Percentiles rank a stretch among this genome's conserved stretches.
Conservation (phyloP, 2,113 vertebrate species). For the Ancistrus triradiatus region DNA sequence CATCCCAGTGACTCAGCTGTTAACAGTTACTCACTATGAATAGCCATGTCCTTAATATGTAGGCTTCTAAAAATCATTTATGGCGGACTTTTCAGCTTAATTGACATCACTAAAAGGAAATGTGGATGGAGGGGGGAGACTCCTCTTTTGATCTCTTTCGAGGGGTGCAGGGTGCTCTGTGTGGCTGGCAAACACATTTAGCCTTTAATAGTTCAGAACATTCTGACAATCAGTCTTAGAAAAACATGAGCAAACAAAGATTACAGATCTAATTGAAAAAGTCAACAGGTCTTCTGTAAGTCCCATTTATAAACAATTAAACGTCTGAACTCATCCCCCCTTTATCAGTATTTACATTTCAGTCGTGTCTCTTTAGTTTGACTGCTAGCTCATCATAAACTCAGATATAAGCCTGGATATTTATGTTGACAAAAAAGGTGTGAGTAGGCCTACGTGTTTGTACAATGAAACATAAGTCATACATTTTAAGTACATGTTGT, state of each 20-base stretch:
- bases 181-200: constrained; percentile 73
- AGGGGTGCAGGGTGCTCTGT: constrained; percentile 49
- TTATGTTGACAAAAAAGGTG: too few relatives aligned
- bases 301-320: constrained; percentile 64
- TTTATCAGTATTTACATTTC: constrained; percentile 69
- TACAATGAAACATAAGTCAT: too few relatives aligned
- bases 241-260: constrained; percentile 72
- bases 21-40: constrained; percentile 49
- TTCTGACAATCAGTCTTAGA: constrained; percentile 68
- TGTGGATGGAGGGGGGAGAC: constrained; percentile 52
- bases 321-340: constrained; percentile 52
- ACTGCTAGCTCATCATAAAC: constrained; percentile 44
- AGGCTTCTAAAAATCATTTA: constrained; percentile 61
- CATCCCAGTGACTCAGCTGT: constrained; percentile 41
- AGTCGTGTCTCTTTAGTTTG: constrained; percentile 53
- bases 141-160: constrained; percentile 72
- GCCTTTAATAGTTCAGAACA: constrained; percentile 71
- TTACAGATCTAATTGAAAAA: constrained; percentile 73
- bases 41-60: constrained; percentile 55
- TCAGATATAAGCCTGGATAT: constrained; percentile 28
- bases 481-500: too few relatives aligned
- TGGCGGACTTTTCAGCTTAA: constrained; percentile 71
- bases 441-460: too few relatives aligned
- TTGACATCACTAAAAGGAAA: constrained; percentile 67
- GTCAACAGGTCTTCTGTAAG: constrained; percentile 68